Evolutionary conservation across 2,888 invertebrate species (phyloP), one percentile per base, ranked within the genome.

Genomic region (Venusia cambrica): DNA sequence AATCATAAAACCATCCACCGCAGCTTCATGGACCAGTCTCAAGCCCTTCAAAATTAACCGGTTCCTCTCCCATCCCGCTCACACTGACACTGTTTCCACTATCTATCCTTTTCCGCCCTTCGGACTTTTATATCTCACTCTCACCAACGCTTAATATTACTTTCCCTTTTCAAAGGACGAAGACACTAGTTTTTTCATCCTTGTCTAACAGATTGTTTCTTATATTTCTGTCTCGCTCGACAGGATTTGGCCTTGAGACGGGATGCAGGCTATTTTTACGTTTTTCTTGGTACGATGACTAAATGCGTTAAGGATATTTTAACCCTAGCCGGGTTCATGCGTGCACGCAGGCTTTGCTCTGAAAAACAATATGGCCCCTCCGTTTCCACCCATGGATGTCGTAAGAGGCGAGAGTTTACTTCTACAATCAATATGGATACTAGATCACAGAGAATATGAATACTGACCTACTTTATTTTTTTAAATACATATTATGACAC

Each of bases 81-180:
- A 45, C 27, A 75, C 63, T 13, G 44, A 44, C 65, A 2, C 19
- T 34, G 10, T 8, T 12, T 21, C 45, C 15, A 62, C 55, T 52
- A 45, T 14, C 62, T 42, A 22, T 78, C 81, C 54, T 67, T 38
- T 34, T 75, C 62, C 62, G 59, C 73, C 79, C 76, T 75, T 75
- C 73, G 78, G 74, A 56, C 62, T 83, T 80, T 80, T 83, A 81
- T 74, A 78, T 85, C 85, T 83, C 85, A 84, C 85, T 84, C 85
- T 83, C 75, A 66, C 85, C 73, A 67, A 62, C 64, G 73, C 65
- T 63, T 60, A 64, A 73, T 75, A 80, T 75, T 83, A 87, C 87
- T 85, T 87, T 87, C 87, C 87, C 84, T 87, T 85, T 87, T 84
- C 68, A 85, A 85, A 84, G 84, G 83, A 84, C 85, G 87, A 85